Base-by-base conservation (phyloP, 2,797 vertebrate species). In the Cossypha caffra region DNA sequence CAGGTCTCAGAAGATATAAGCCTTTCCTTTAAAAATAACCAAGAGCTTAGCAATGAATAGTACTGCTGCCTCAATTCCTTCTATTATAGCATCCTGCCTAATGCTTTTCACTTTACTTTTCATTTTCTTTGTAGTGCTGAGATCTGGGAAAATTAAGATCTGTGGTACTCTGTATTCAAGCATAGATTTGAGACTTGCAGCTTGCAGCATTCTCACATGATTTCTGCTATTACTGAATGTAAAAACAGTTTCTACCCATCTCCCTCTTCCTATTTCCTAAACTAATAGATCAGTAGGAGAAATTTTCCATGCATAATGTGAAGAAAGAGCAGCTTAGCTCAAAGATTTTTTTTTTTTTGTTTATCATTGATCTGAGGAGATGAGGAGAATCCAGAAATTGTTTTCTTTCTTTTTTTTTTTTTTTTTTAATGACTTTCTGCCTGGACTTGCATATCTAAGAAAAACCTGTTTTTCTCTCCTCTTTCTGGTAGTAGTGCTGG, bases 41-140 rank as follows among this genome's bases (percentile, higher is more conserved):
- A 50, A 55, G 77, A 93, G 94, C 88, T 97, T 95, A 97, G 93
- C 90, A 89, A 67, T 97, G 92, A 96, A 96, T 96, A 92, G 88
- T 93, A 86, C 45, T 95, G 95, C 93, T 93, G 71, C 93, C 86
- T 96, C 92, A 94, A 71, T 93, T 97, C 74, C 92, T 92, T 93
- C 93, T 68, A 85, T 93, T 95, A 92, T 91, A 73, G 68, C 61
- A 62, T 94, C 48, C 42, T 91, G 84, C 78, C 88, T 96, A 93
- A 95, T 96, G 95, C 86, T 95, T 88, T 93, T 93, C 87, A 91
- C 74, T 96, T 92, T 79, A 90, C 83, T 87, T 95, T 94, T 94
- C 77, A 54, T 95, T 96, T 96, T 77, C 84, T 96, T 96, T 92
- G 77, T 96, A 91, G 57, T 71, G 80, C 81, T 91, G 88, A 92